Conservation (phyloP, 2,797 vertebrate genomes). For the Babyrousa celebensis region DNA sequence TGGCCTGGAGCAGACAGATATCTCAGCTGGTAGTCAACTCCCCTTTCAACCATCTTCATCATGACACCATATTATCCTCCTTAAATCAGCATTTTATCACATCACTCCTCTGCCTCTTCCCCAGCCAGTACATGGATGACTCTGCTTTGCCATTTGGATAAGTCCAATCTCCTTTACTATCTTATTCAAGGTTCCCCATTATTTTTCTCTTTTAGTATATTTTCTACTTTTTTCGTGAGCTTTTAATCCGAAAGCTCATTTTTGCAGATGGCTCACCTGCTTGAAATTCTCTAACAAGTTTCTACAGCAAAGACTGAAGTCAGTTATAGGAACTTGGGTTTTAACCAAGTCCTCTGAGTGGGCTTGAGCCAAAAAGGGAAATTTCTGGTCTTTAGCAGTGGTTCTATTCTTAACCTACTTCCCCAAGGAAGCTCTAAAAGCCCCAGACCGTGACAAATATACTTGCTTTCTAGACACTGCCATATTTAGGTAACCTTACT, state of each 20-base stretch:
- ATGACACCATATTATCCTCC: background rate
- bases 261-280: background rate
- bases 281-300: conserved; percentile 28
- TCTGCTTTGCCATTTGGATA: background rate
- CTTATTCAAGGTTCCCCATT: background rate
- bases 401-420: background rate
- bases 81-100: background rate
- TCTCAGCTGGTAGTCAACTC: background rate
- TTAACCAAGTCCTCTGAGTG: background rate
- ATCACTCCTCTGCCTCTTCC: background rate
- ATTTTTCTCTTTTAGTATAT: background rate
- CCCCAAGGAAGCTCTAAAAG: background rate
- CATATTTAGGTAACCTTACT: background rate
- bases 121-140: background rate
- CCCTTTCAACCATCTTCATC: background rate
- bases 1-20: background rate
- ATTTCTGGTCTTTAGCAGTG: background rate
- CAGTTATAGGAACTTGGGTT: background rate
- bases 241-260: background rate
- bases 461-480: background rate
- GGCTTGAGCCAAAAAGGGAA: background rate
- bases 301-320: background rate
- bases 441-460: background rate
- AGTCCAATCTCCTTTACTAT: background rate
- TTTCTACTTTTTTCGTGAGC: background rate